Conservation (phyloP, 2,113 vertebrate species). For the Prinia subflava region DNA sequence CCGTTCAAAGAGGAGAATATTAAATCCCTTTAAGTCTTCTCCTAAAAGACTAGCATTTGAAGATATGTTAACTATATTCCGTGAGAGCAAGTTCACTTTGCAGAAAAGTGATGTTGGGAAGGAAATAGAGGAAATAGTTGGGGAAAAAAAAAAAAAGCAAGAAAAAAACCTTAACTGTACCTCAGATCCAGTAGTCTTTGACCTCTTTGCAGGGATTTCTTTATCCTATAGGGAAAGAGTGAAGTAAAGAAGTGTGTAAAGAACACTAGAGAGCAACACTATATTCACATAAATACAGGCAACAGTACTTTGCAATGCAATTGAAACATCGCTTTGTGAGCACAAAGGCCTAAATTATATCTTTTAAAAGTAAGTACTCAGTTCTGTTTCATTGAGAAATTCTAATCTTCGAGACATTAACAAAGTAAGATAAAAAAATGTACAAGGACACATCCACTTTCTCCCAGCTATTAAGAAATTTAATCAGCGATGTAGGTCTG, state of each 20-base stretch:
- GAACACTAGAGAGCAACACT: background rate
- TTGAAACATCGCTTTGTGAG: background rate
- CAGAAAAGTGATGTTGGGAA: background rate
- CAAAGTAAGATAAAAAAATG: background rate
- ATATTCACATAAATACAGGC: background rate
- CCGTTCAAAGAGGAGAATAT: background rate
- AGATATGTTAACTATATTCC: background rate
- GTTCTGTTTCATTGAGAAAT: background rate
- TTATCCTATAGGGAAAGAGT: conserved; percentile 59
- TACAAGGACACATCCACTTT: background rate
- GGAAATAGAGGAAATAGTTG: no score
- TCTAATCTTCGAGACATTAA: background rate
- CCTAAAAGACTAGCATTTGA: background rate
- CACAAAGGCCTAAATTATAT: background rate
- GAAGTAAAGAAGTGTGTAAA: background rate
- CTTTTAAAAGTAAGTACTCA: background rate
- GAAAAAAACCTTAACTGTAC: conserved; percentile 21
- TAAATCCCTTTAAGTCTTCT: background rate
- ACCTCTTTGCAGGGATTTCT: conserved; percentile 74
- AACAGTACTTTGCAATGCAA: background rate
- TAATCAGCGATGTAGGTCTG: background rate
- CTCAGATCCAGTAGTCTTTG: conserved; percentile 65
- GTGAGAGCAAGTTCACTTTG: background rate
- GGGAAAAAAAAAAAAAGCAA: background rate
- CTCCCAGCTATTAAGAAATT: background rate